phyloP scores from a whole-genome alignment of 2,888 invertebrate species.

The Sussaba pulchella region DNA sequence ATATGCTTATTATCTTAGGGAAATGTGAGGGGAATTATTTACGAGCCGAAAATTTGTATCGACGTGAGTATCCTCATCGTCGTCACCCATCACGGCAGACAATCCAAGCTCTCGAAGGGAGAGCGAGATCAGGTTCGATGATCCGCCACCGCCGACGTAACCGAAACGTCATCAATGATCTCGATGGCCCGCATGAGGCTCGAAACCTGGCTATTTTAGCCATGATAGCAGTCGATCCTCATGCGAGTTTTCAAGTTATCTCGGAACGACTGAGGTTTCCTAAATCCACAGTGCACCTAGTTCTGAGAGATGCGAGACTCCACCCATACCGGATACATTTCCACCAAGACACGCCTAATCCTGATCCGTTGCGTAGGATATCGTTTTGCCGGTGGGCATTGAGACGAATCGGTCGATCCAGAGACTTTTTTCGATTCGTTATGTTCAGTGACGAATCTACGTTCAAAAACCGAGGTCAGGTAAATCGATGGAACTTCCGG shows the following conservation, averaged over 20 bases:
- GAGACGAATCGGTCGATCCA: not conserved
- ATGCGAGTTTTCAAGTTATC: constrained; percentile 52
- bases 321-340: constrained; percentile 51
- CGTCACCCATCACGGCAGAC: constrained; percentile 45
- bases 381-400: constrained; percentile 43
- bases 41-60: constrained; percentile 45
- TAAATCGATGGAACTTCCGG: constrained; percentile 14
- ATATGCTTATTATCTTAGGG: constrained; percentile 34
- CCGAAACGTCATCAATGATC: not conserved
- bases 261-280: constrained; percentile 46
- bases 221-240: constrained; percentile 49
- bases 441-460: constrained; percentile 46
- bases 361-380: constrained; percentile 52
- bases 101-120: constrained; percentile 35
- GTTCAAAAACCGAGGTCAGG: constrained; percentile 29
- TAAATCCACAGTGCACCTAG: constrained; percentile 36
- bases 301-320: constrained; percentile 13
- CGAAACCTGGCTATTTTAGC: constrained; percentile 54
- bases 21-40: constrained; percentile 46
- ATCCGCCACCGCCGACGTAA: constrained; percentile 18
- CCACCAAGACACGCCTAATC: constrained; percentile 51
- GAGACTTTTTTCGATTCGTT: constrained; percentile 1
- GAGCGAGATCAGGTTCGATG: constrained; percentile 45
- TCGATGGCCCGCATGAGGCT: constrained; percentile 27
- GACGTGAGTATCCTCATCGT: constrained; percentile 45